A percentile compares a stretch with the other conserved stretches of the same genome.
phyloP scores from a whole-genome alignment of 1,140 invertebrate species.

The Orchestia grillus region DNA sequence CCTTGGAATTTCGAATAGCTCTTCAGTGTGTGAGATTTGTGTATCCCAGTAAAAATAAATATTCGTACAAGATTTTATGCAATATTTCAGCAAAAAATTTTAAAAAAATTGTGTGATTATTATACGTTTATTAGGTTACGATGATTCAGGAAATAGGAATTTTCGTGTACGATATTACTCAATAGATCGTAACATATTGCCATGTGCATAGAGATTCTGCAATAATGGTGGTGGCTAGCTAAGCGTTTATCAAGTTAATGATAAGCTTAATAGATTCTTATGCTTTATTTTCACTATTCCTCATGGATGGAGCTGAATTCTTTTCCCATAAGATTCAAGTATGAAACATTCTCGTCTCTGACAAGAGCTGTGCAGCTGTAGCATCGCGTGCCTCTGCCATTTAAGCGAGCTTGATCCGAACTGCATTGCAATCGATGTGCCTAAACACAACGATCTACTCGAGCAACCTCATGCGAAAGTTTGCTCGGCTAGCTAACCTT shows the following conservation, averaged over 20 bases:
- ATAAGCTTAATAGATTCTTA: not conserved
- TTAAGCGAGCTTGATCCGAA: not conserved
- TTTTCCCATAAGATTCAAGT: not conserved
- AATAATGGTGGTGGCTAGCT: not conserved
- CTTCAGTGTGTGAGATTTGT: not conserved
- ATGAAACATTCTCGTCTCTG: not conserved
- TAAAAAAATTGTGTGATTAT: not conserved
- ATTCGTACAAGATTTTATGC: not conserved
- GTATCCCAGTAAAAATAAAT: not conserved
- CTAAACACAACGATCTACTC: not conserved
- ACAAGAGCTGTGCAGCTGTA: not conserved
- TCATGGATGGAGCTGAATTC: not conserved
- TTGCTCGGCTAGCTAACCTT: not conserved
- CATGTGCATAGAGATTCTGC: not conserved
- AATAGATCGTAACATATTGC: not conserved
- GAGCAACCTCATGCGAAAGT: not conserved
- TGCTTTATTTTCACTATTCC: not conserved
- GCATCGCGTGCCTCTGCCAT: not conserved
- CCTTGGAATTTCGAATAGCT: not conserved
- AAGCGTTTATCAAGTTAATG: not conserved
- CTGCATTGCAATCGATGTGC: not conserved
- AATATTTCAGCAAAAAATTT: not conserved
- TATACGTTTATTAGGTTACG: too few relatives aligned
- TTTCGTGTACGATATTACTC: not conserved
- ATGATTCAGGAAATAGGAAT: too few relatives aligned